Evolutionary conservation across 2,113 vertebrate species (phyloP).

Genomic region (Glareola pratincola): DNA sequence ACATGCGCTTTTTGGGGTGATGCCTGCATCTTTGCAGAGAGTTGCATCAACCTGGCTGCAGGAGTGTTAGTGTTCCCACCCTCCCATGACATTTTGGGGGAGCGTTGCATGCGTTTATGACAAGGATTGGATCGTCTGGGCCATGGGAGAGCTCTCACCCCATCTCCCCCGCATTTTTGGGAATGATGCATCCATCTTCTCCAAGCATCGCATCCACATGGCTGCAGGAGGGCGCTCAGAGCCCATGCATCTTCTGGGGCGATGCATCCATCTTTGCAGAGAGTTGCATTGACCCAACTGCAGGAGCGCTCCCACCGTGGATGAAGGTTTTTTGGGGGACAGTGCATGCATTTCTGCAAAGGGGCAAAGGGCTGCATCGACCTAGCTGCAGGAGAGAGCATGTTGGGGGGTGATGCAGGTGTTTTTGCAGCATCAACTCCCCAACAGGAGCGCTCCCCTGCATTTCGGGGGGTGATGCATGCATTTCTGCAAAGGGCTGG

Average conservation of each 20-base stretch:
- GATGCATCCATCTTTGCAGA: background rate
- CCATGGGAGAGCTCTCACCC: background rate
- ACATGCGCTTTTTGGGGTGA: too few species aligned
- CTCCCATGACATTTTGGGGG: background rate
- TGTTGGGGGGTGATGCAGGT: background rate
- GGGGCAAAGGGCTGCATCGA: background rate
- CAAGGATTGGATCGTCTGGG: too few species aligned
- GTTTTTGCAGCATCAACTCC: background rate
- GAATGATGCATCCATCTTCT: background rate
- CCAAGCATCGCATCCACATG: too few species aligned
- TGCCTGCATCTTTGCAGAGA: too few species aligned
- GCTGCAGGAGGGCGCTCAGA: too few species aligned
- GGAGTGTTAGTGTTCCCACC: background rate
- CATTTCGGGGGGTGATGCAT: background rate
- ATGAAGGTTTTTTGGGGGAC: too few species aligned
- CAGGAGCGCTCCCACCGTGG: background rate
- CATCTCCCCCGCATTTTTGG: background rate
- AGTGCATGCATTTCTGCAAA: background rate
- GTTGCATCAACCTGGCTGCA: background rate
- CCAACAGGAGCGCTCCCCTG: background rate
- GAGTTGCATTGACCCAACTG: background rate
- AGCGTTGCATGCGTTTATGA: background rate
- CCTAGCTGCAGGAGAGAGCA: fast-evolving
- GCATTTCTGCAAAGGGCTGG: background rate
- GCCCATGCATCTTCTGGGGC: background rate